phyloP scores from a whole-genome alignment of 2,113 vertebrate genomes.

The Psittacula cyanocephala region DNA sequence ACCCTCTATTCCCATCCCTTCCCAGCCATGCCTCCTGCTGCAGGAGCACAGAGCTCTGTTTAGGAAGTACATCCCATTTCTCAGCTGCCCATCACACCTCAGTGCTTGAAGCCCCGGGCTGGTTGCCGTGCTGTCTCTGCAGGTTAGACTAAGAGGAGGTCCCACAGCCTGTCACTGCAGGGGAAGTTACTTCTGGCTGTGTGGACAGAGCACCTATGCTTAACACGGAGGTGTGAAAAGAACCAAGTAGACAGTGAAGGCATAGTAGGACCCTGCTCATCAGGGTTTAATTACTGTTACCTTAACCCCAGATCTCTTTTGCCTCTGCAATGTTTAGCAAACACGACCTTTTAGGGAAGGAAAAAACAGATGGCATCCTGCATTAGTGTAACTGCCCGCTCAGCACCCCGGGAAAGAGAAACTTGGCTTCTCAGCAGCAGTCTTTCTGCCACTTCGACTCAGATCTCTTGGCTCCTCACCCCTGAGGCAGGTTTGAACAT shows the following conservation, averaged over 20 bases:
- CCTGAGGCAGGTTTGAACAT: constrained; percentile 51
- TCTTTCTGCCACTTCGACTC: constrained; percentile 61
- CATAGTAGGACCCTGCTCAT: neutral
- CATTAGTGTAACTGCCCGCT: constrained; percentile 40
- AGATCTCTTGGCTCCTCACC: constrained; percentile 54
- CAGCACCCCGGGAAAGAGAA: constrained; percentile 50
- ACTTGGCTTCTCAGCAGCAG: constrained; percentile 64
- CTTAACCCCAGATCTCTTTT: constrained; percentile 56
- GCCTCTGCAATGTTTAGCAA: constrained; percentile 36
- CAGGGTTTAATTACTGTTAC: constrained; percentile 50
- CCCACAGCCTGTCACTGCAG: neutral
- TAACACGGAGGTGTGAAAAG: neutral
- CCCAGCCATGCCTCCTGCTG: neutral
- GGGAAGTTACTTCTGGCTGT: neutral
- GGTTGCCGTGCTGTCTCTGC: neutral
- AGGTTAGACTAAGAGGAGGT: neutral
- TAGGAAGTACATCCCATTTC: neutral
- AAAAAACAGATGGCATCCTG: constrained; percentile 40
- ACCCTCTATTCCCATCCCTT: neutral
- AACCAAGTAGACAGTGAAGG: neutral
- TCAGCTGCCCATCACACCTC: neutral
- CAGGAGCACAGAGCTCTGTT: neutral
- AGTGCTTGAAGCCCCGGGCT: neutral
- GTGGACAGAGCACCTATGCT: neutral
- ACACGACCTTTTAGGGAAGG: constrained; percentile 47